Conservation (phyloP, 1,140 invertebrate species). For the Drosophila fuyamai region DNA sequence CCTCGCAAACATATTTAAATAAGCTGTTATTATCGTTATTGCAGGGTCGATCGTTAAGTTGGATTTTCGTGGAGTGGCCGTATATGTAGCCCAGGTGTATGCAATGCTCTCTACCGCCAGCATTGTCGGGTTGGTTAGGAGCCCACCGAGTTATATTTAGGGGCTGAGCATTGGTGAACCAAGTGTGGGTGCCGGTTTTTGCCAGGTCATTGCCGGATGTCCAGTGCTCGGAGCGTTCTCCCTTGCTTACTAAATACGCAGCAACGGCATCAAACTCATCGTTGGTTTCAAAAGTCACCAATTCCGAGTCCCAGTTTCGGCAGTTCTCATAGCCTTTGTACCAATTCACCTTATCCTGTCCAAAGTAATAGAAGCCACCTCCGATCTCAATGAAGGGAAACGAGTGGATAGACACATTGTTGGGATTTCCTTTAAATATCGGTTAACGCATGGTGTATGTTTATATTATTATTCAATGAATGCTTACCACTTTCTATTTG, state of each 20-base stretch:
- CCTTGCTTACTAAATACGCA: background rate
- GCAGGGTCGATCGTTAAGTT: constrained; percentile 44
- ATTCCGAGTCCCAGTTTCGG: constrained; percentile 12
- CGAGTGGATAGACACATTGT: constrained; percentile 1
- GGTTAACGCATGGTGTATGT: no score
- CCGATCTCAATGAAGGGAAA: constrained; percentile 27
- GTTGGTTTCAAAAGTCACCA: constrained; percentile 41
- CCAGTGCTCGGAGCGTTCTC: constrained; percentile 19
- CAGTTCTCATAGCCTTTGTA: constrained; percentile 33
- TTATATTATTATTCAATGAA: background rate
- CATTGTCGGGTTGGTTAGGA: constrained; percentile 44
- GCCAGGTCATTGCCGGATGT: constrained; percentile 53
- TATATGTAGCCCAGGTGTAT: constrained; percentile 45
- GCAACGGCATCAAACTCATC: constrained; percentile 36
- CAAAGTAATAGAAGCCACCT: constrained; percentile 42
- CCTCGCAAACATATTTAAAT: constrained; percentile 85
- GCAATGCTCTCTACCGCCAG: constrained; percentile 41
- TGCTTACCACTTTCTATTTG: background rate
- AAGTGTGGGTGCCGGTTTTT: constrained; percentile 26
- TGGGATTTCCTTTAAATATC: constrained; percentile 10
- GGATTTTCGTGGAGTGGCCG: background rate
- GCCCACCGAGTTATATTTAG: constrained; percentile 41
- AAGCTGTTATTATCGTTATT: no score
- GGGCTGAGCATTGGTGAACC: constrained; percentile 37
- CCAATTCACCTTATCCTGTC: constrained; percentile 29